Evolutionary conservation across 2,113 vertebrate genomes (phyloP), one percentile per base, ranked within the genome.

Genomic region (Phrynocephalus versicolor): DNA sequence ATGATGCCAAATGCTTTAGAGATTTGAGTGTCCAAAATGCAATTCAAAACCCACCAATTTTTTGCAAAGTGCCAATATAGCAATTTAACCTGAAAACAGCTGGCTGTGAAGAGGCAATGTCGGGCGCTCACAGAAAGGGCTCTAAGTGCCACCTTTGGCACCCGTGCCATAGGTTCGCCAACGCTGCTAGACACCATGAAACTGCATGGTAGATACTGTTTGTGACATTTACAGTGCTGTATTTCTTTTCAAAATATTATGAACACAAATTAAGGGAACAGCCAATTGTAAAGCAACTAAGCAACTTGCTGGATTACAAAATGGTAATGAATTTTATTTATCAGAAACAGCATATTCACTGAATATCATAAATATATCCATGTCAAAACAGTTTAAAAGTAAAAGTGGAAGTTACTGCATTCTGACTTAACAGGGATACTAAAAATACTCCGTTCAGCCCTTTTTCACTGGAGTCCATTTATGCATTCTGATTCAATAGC

Each of bases 261-360:
- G 25, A 77, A n/a, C 30, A n/a, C 30, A 3, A 58, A 14, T 39
- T 39, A n/a, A 72, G 13, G 10, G 30, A 51, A 82, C 19, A 71
- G 65, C 45, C 45, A 71, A 73, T 57, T 82, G 72, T 81, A 30
- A 51, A 69, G 79, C 51, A 60, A 80, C 25, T 69, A 75, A 41
- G 71, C 71, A 51, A 65, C 72, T 45, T 83, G 6, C 58, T 83
- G 74, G 71, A 75, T 51, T 65, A 64, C 6, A 64, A 83, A 75
- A 62, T n/a, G 58, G 30, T 35, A 82, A 82, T 45, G 25, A 62
- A 39, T 73, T 83, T 75, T 83, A 83, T 83, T 83, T 74, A 74
- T 62, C 30, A 33, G 39, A 45, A 75, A 74, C 57, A 64, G 27
- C 55, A 83, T 75, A 83, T 25, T 75, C 57, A 83, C n/a, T 83